phyloP scores from a whole-genome alignment of 2,797 vertebrate species.

The Pipistrellus pygmaeus region DNA sequence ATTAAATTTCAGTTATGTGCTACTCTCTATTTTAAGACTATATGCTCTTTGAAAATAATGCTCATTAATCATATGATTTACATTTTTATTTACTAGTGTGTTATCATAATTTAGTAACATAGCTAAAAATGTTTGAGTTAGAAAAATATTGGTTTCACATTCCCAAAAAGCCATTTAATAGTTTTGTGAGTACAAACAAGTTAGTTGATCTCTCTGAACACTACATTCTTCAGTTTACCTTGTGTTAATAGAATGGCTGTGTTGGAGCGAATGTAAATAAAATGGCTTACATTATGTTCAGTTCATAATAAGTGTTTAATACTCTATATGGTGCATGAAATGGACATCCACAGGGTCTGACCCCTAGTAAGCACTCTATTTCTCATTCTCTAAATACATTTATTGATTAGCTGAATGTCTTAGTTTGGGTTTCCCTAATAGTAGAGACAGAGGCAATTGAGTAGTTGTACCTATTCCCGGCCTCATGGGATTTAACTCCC shows the following conservation, averaged over 20 bases:
- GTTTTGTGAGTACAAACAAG: background rate
- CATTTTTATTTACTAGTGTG: background rate
- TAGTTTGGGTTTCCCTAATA: background rate
- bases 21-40: background rate
- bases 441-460: background rate
- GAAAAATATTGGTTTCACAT: background rate
- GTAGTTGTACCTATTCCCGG: fast-evolving
- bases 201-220: background rate
- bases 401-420: background rate
- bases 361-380: background rate
- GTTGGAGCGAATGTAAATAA: background rate
- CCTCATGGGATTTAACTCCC: background rate
- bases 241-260: background rate
- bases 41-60: background rate
- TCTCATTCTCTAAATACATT: background rate
- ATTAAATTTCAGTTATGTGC: background rate
- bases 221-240: background rate
- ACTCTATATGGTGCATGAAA: background rate
- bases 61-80: background rate
- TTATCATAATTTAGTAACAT: background rate
- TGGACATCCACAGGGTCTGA: background rate
- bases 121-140: background rate
- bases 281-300: background rate
- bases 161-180: background rate
- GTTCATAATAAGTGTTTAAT: background rate